A percentile compares a stretch with the other conserved stretches of the same genome.
These are phyloP conservation scores for Subanguina moxae DNA, from an alignment of 1,140 invertebrate species.

Conservation along the genomic window DNA sequence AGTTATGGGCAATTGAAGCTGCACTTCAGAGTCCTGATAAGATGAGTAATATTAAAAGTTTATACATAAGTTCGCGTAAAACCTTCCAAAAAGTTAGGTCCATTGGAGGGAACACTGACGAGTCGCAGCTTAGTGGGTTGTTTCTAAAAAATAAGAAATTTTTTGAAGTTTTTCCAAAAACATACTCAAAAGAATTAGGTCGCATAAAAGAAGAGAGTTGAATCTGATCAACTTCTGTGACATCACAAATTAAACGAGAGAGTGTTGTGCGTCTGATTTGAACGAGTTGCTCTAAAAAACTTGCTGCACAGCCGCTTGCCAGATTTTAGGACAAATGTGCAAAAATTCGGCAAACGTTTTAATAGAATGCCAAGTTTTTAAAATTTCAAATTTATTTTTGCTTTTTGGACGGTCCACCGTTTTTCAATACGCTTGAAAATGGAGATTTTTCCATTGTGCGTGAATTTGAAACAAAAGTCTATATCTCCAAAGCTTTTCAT, in stretches of 20 bases:
- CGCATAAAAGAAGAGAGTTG: conserved; percentile 64
- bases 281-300: conserved; percentile 65
- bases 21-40: conserved; percentile 39
- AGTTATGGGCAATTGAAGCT: conserved; percentile 42
- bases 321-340: too few relatives aligned
- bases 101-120: conserved; percentile 22
- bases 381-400: too few relatives aligned
- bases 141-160: conserved; percentile 24
- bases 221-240: conserved; percentile 68
- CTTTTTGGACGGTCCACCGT: too few relatives aligned
- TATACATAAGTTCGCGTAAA: too few relatives aligned
- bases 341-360: too few relatives aligned
- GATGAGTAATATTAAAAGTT: too few relatives aligned
- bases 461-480: too few relatives aligned
- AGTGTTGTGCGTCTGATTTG: conserved; percentile 71
- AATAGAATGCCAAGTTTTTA: too few relatives aligned
- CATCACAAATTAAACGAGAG: conserved; percentile 73
- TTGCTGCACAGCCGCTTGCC: too few relatives aligned
- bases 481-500: too few relatives aligned
- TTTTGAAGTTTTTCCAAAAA: not conserved
- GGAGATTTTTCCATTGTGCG: too few relatives aligned
- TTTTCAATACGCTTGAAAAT: too few relatives aligned
- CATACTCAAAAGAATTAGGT: conserved; percentile 44
- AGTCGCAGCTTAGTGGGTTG: conserved; percentile 32
- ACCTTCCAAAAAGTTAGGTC: conserved; percentile 18